phyloP scores from a whole-genome alignment of 2,113 vertebrate genomes.

The Phyllopteryx taeniolatus region DNA sequence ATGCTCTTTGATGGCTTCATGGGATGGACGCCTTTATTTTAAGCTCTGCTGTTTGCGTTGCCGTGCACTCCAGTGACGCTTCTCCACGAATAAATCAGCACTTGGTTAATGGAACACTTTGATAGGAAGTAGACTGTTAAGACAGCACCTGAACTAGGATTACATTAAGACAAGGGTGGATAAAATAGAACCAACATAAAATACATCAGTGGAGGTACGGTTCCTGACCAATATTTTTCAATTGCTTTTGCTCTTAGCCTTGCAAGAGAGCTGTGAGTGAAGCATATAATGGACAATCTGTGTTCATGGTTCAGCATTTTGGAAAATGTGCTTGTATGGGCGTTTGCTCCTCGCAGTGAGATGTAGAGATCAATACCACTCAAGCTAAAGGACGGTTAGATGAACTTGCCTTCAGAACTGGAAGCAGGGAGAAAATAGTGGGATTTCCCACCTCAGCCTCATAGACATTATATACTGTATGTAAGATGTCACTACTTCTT shows the following conservation, averaged over 20 bases:
- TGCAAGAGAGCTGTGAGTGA: background rate
- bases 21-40: constrained; percentile 25
- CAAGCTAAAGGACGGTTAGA: constrained; percentile 1
- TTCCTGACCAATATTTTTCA: background rate
- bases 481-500: background rate
- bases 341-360: background rate
- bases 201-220: background rate
- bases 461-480: background rate
- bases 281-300: constrained; percentile 4
- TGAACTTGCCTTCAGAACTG: background rate
- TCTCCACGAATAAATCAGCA: constrained; percentile 28
- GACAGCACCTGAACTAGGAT: background rate
- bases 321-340: constrained; percentile 7
- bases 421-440: constrained; percentile 1
- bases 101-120: constrained; percentile 44
- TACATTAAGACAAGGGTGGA: background rate
- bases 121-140: constrained; percentile 14
- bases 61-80: constrained; percentile 24
- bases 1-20: constrained; percentile 6
- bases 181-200: background rate
- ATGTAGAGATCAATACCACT: constrained; percentile 4
- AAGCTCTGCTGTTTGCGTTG: constrained; percentile 13
- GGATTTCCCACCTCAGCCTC: background rate
- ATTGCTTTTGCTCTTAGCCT: background rate
- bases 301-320: constrained; percentile 12